A percentile compares a stretch with the other conserved stretches of the same genome.
Conservation (phyloP, 1,140 invertebrate genomes). For the Zophobas morio region DNA sequence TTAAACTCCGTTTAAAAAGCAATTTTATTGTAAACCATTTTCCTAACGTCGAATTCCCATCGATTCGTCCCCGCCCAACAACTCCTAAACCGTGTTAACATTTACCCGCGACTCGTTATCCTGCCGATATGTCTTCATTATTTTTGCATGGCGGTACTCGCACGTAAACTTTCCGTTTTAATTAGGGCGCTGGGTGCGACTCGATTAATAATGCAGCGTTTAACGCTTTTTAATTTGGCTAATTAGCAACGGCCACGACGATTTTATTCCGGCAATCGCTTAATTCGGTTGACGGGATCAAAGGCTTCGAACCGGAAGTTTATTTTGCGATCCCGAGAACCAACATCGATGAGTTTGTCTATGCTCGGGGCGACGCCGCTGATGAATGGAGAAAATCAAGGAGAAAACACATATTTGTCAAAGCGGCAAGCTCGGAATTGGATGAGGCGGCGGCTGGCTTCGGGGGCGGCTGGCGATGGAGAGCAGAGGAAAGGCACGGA, state of each 20-base stretch:
- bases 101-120: no score
- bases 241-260: conserved; percentile 1
- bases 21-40: no score
- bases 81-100: no score
- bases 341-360: not conserved
- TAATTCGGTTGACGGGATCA: conserved; percentile 11
- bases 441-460: no score
- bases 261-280: conserved; percentile 1
- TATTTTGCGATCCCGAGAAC: not conserved
- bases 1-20: no score
- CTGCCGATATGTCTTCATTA: not conserved
- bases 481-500: no score
- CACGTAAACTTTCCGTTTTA: no score
- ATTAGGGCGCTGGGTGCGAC: not conserved
- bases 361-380: not conserved
- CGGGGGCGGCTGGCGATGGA: no score
- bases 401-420: not conserved
- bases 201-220: conserved; percentile 3
- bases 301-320: conserved; percentile 5
- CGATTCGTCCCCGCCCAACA: no score
- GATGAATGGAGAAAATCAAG: conserved; percentile 12
- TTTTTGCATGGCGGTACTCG: not conserved
- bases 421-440: no score
- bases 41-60: no score
- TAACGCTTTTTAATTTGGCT: conserved; percentile 11